Base-by-base conservation (phyloP, 2,888 invertebrate genomes). In the Furcula furcula region DNA sequence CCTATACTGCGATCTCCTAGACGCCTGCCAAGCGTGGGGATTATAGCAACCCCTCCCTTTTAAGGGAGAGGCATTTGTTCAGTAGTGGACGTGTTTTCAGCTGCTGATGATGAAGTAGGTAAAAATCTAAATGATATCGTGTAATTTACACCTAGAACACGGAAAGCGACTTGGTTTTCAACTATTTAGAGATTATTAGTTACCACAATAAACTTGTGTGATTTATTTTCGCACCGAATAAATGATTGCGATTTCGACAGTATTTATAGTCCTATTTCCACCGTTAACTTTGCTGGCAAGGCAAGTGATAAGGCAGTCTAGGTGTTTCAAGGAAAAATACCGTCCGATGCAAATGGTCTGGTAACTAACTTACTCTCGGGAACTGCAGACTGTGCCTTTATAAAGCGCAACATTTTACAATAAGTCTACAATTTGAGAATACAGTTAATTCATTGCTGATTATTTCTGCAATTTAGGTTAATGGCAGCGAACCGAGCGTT, bases 281-380 rank as follows among this genome's bases (percentile, higher is more conserved):
- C 67, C 58, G 63, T 63, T 67, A 68, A 59, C 45, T 62, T 65
- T 59, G 56, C 65, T 64, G 47, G 50, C 61, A 47, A 60, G 48
- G 46, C 54, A 52, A 63, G 58, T 55, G 52, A 64, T 60, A 62
- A 62, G 55, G 63, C 51, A 54, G 53, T 44, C 64, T 55, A 56
- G 53, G 46, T 49, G 53, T 70, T 75, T 74, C 73, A 68, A 76
- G 78, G 79, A 82, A 84, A 81, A 78, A 79, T 70, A 75, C 70
- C 61, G 59, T 57, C 66, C 46, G 69, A 76, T 75, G 80, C 74
- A 79, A 76, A 81, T 79, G 68, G 68, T 79, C 76, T 66, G 64
- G 68, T 69, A 72, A 74, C 71, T 65, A 77, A 72, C 72, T 76
- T 62, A 71, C 60, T 50, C 54, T 62, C 49, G 46, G 65, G 57